phyloP scores from a whole-genome alignment of 2,888 invertebrate species.

The Phyllotreta striolata region DNA sequence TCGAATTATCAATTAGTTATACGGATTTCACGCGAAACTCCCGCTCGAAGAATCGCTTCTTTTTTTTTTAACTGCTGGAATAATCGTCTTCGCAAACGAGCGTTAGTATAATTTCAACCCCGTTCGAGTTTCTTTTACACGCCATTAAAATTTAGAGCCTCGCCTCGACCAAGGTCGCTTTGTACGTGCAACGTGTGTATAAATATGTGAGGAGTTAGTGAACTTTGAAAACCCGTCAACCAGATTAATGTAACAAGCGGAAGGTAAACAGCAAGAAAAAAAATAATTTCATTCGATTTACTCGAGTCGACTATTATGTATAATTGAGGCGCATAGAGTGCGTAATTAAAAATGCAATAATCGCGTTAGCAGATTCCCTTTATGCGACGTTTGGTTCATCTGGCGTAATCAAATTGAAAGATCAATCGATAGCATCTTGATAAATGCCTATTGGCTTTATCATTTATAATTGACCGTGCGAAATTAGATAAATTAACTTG shows the following conservation, averaged over 20 bases:
- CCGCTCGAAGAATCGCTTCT: too few relatives aligned
- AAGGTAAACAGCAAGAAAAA: not conserved
- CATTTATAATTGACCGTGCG: slow-evolving; percentile 37
- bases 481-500: slow-evolving; percentile 39
- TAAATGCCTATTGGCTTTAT: slow-evolving; percentile 33
- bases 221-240: slow-evolving; percentile 13
- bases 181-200: not conserved
- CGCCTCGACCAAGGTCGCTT: not conserved
- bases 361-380: too few relatives aligned
- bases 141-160: slow-evolving; percentile 9
- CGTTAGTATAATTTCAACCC: slow-evolving; percentile 1
- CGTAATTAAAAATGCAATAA: too few relatives aligned
- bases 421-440: slow-evolving; percentile 31
- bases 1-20: too few relatives aligned
- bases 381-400: not conserved
- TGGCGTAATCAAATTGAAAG: slow-evolving; percentile 20
- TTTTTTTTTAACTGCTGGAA: too few relatives aligned
- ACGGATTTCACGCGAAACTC: too few relatives aligned
- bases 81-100: too few relatives aligned
- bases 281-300: not conserved
- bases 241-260: slow-evolving; percentile 10
- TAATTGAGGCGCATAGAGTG: too few relatives aligned
- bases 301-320: too few relatives aligned
- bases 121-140: slow-evolving; percentile 1
- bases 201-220: slow-evolving; percentile 11